Conservation (phyloP, 2,888 invertebrate genomes). For the Ectropis crepuscularia region DNA sequence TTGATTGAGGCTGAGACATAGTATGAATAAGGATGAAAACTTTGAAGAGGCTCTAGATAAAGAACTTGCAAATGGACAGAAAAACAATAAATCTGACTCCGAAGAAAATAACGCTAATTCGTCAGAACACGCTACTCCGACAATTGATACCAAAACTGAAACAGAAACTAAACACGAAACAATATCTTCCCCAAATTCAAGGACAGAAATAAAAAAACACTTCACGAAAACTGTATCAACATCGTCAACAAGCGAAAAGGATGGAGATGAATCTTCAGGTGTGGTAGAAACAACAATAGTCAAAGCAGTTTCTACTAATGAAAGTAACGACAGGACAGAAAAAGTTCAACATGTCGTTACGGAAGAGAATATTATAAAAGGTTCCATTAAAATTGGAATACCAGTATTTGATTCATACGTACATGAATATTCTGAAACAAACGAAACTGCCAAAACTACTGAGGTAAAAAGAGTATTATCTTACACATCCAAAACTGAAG, state of each 20-base stretch:
- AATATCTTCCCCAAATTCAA: slow-evolving; percentile 34
- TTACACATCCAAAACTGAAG: slow-evolving; percentile 25
- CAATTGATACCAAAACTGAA: slow-evolving; percentile 10
- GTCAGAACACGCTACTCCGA: slow-evolving; percentile 1
- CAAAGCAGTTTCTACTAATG: slow-evolving; percentile 23
- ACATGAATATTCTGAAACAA: slow-evolving; percentile 27
- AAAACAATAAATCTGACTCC: slow-evolving; percentile 6
- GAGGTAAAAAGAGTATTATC: slow-evolving; percentile 34
- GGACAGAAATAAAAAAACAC: slow-evolving; percentile 22
- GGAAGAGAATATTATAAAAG: slow-evolving; percentile 42
- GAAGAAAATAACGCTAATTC: slow-evolving; percentile 18
- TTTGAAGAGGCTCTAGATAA: slow-evolving; percentile 25
- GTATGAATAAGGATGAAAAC: slow-evolving; percentile 29
- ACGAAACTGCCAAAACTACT: slow-evolving; percentile 25
- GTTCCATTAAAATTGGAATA: slow-evolving; percentile 34
- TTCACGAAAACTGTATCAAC: slow-evolving; percentile 24
- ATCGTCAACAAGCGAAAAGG: slow-evolving; percentile 18
- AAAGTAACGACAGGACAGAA: slow-evolving; percentile 21
- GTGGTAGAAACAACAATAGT: slow-evolving; percentile 28
- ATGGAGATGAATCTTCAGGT: slow-evolving; percentile 31
- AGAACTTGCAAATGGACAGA: slow-evolving; percentile 13
- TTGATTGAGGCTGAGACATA: slow-evolving; percentile 35
- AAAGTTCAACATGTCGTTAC: slow-evolving; percentile 21
- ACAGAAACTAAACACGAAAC: slow-evolving; percentile 30
- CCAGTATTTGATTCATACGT: slow-evolving; percentile 40